A percentile compares a stretch with the other conserved stretches of the same genome.
Conservation (phyloP, 2,797 vertebrate species). For the Perodicticus potto region DNA sequence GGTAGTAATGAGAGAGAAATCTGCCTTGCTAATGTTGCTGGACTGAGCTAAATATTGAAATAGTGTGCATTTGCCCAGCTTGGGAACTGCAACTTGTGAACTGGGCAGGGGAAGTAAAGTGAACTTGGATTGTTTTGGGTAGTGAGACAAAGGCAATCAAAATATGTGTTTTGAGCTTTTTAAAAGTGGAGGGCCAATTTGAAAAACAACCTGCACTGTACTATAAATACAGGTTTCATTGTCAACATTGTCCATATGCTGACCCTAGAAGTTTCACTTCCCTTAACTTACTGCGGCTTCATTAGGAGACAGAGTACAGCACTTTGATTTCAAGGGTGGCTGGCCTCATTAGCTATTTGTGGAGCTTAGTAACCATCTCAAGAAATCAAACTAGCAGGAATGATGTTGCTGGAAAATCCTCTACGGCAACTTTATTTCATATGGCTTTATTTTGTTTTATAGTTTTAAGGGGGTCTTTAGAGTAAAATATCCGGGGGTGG, state of each 20-base stretch:
- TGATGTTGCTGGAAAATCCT: slow-evolving; percentile 14
- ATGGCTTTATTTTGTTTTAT: slow-evolving; percentile 11
- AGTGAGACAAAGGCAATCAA: neutral
- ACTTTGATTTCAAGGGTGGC: neutral
- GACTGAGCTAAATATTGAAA: slow-evolving; percentile 55
- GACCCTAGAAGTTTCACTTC: slow-evolving; percentile 71
- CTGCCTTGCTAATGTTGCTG: slow-evolving; percentile 37
- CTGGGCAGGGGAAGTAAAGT: neutral
- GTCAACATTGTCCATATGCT: slow-evolving; percentile 43
- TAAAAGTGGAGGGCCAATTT: neutral
- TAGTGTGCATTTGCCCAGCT: neutral
- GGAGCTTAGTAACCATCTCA: slow-evolving; percentile 2
- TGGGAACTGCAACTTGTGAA: neutral
- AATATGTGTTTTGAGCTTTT: neutral
- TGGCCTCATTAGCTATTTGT: slow-evolving; percentile 43
- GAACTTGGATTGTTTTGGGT: neutral
- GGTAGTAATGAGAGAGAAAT: slow-evolving; percentile 7
- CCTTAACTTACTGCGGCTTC: neutral
- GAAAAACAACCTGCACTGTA: slow-evolving; percentile 5
- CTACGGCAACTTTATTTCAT: neutral
- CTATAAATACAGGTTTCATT: slow-evolving; percentile 37
- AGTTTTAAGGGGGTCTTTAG: slow-evolving; percentile 1
- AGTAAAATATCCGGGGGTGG: neutral
- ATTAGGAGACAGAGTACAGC: neutral
- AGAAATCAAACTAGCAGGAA: slow-evolving; percentile 1